phyloP scores from a whole-genome alignment of 2,888 invertebrate genomes.

The Eilema depressum region DNA sequence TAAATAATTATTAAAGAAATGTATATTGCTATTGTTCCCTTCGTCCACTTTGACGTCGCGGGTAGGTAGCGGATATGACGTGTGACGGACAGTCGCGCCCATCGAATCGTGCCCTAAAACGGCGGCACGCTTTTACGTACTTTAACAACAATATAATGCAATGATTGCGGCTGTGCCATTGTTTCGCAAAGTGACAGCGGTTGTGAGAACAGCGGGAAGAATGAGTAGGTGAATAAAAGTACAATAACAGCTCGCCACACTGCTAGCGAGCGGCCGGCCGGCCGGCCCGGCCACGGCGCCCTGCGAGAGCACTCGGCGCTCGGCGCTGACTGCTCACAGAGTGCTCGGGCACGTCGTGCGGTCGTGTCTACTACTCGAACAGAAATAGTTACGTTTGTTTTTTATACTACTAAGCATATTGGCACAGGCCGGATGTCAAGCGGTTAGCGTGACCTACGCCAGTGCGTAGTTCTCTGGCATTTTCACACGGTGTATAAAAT shows the following conservation, averaged over 20 bases:
- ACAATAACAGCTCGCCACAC: background rate
- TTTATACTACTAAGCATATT: background rate
- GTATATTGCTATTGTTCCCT: background rate
- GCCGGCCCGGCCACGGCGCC: background rate
- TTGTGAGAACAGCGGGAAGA: background rate
- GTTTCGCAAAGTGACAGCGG: background rate
- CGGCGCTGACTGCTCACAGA: background rate
- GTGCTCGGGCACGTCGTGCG: no score
- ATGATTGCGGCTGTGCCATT: background rate
- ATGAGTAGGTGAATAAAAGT: conserved; percentile 14
- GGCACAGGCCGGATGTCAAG: background rate
- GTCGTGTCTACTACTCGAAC: background rate
- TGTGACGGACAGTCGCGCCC: conserved; percentile 13
- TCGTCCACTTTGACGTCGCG: conserved; percentile 6
- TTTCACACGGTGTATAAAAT: no score
- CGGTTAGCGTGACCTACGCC: no score
- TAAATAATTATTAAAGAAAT: conserved; percentile 10
- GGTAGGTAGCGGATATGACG: background rate
- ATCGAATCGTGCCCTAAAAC: background rate
- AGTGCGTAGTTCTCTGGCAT: no score
- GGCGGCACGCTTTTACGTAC: background rate
- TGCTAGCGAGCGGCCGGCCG: no score
- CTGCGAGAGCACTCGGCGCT: background rate
- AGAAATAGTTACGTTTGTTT: background rate
- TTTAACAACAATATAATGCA: no score